phyloP scores from a whole-genome alignment of 2,888 invertebrate genomes.

The Argyresthia goedartella region DNA sequence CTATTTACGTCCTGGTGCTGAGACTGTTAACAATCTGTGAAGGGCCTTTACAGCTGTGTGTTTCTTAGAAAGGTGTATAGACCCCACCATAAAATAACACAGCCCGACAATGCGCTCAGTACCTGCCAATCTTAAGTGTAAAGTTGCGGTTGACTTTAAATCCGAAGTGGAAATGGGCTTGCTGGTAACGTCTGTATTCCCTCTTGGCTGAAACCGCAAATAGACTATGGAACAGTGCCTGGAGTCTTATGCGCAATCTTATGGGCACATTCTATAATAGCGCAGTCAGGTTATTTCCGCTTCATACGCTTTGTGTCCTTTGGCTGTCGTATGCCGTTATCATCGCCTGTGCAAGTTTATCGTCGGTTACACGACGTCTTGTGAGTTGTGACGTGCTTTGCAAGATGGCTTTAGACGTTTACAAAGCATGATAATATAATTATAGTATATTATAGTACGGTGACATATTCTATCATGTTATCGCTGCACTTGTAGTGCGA shows the following conservation, averaged over 20 bases:
- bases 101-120: not conserved
- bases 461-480: no score
- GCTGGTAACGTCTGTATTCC: slow-evolving; percentile 39
- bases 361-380: slow-evolving; percentile 14
- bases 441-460: no score
- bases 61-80: no score
- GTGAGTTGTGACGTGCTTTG: not conserved
- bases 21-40: no score
- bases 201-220: slow-evolving; percentile 48
- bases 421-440: no score
- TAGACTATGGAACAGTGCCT: slow-evolving; percentile 27
- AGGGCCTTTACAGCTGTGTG: no score
- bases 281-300: slow-evolving; percentile 26
- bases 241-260: slow-evolving; percentile 20
- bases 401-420: not conserved
- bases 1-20: no score
- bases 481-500: no score
- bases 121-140: slow-evolving; percentile 21
- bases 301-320: slow-evolving; percentile 26
- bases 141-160: slow-evolving; percentile 48
- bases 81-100: not conserved
- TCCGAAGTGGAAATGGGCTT: slow-evolving; percentile 50
- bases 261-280: slow-evolving; percentile 35
- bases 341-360: slow-evolving; percentile 25
- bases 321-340: slow-evolving; percentile 47